Conservation (phyloP, 2,113 vertebrate genomes). For the Mohoua ochrocephala region DNA sequence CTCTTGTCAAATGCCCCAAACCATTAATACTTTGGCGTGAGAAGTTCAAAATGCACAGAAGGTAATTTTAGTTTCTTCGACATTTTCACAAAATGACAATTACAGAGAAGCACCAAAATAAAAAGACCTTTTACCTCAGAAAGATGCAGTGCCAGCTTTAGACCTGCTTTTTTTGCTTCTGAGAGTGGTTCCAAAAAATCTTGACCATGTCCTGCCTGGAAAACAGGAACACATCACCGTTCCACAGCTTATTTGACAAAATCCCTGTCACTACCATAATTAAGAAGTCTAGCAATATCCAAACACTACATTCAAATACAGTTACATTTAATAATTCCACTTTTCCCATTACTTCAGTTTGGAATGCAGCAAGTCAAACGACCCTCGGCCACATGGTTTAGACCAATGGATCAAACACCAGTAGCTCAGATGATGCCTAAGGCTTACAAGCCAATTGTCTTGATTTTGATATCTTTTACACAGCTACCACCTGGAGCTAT, state of each 20-base stretch:
- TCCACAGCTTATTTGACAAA: background rate
- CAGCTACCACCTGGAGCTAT: background rate
- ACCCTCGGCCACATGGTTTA: background rate
- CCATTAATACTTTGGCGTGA: background rate
- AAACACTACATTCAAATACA: background rate
- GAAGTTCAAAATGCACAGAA: background rate
- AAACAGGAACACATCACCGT: background rate
- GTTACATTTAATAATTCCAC: background rate
- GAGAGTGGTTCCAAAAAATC: slow-evolving; percentile 85
- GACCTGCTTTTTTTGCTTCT: slow-evolving; percentile 84
- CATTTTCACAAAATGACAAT: background rate
- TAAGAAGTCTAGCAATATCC: background rate
- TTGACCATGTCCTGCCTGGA: slow-evolving; percentile 84
- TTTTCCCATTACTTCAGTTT: background rate
- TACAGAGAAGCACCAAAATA: background rate
- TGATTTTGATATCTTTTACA: background rate
- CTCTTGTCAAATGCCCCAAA: background rate
- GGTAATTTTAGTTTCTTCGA: background rate
- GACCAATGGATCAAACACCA: background rate
- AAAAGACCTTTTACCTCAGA: slow-evolving; percentile 82
- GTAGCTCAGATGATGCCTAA: background rate
- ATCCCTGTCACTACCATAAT: background rate
- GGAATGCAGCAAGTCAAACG: background rate
- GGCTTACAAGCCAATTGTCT: background rate
- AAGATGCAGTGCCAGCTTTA: slow-evolving; percentile 91